phyloP scores from a whole-genome alignment of 2,797 vertebrate species.

The Bradypodion pumilum region DNA sequence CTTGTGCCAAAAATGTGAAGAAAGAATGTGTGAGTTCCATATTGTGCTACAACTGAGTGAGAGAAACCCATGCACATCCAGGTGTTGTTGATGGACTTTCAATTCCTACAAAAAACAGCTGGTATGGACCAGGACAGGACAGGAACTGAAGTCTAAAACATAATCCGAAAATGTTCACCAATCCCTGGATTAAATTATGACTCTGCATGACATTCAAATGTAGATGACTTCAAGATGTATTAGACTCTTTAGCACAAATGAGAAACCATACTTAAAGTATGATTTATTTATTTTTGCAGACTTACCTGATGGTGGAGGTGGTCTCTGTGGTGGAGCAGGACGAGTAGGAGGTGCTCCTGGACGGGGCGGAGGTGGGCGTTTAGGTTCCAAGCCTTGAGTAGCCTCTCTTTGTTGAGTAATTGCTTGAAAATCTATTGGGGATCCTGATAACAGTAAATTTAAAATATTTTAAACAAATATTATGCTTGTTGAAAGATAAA shows the following conservation, averaged over 20 bases:
- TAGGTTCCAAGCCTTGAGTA: slow-evolving; percentile 83
- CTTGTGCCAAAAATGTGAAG: too few relatives aligned
- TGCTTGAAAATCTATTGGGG: slow-evolving; percentile 81
- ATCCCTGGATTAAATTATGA: neutral
- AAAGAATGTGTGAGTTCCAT: neutral
- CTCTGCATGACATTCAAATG: neutral
- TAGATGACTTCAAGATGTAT: neutral
- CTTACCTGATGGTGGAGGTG: slow-evolving; percentile 95
- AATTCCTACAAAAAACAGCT: neutral
- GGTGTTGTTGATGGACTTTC: neutral
- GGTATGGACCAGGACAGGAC: neutral
- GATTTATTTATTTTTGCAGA: fast-evolving
- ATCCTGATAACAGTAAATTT: slow-evolving; percentile 37
- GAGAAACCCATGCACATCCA: neutral
- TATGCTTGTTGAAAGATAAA: neutral
- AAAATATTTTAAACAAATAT: neutral
- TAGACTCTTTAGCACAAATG: neutral
- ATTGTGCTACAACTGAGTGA: too few relatives aligned
- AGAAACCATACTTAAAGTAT: neutral
- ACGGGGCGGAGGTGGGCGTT: slow-evolving; percentile 90
- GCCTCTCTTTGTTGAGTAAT: slow-evolving; percentile 78
- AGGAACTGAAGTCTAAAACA: neutral
- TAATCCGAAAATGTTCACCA: neutral
- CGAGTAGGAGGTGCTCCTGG: slow-evolving; percentile 90
- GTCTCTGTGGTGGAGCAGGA: slow-evolving; percentile 93